Percentiles rank a stretch among this genome's conserved stretches.
phyloP scores from a whole-genome alignment of 2,113 vertebrate species.

The Rhabdomys dilectus region DNA sequence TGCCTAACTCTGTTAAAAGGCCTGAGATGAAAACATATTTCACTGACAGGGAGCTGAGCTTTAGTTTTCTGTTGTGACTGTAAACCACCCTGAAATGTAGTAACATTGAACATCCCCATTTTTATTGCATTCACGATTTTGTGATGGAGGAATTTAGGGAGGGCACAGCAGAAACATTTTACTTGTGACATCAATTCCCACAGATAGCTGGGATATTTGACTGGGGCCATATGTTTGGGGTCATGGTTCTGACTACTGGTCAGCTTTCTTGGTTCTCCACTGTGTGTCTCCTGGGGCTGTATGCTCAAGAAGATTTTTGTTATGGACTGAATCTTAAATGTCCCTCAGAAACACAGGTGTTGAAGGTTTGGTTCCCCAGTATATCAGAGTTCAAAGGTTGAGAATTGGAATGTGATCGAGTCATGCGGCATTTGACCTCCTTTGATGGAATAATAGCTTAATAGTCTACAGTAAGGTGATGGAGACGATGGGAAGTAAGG shows the following conservation, averaged over 20 bases:
- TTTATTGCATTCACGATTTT: background rate
- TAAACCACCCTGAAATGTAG: background rate
- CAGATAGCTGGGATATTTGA: background rate
- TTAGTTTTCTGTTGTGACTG: background rate
- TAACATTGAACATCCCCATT: background rate
- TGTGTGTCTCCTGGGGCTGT: background rate
- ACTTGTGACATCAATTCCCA: no score
- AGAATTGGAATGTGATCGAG: background rate
- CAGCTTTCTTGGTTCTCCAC: background rate
- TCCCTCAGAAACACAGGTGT: background rate
- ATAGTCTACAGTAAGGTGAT: background rate
- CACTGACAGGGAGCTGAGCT: background rate
- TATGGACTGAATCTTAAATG: background rate
- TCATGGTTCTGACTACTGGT: background rate
- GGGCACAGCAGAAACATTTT: background rate
- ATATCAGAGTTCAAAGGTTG: background rate
- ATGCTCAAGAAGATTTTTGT: background rate
- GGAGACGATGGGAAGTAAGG: background rate
- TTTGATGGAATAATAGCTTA: background rate
- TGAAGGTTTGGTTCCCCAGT: background rate
- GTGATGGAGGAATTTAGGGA: background rate
- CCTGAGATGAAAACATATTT: conserved; percentile 22
- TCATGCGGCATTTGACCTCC: background rate
- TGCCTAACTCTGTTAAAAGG: conserved; percentile 13
- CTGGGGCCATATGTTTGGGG: background rate